Base-by-base conservation (phyloP, 1,140 invertebrate species). In the Procambarus virginalis region DNA sequence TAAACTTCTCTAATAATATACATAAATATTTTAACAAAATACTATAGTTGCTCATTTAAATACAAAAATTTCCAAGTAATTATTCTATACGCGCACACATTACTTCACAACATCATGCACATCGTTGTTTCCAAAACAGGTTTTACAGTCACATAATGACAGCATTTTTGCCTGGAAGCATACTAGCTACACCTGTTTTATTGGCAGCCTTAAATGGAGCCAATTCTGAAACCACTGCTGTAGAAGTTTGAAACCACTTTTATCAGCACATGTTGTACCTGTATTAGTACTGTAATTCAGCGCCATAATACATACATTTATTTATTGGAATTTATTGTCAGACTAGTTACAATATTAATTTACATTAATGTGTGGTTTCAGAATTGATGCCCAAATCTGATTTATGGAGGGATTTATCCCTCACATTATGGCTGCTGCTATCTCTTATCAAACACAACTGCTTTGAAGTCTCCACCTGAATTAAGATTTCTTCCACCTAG, bases 361-460 rank as follows among this genome's bases (percentile, higher is more conserved):
- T 70, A 22, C 49, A 80, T 55, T 80, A 3, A 17, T 68, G 46
- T 84, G 46, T 68, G 82, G 68, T 84, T 84, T 84, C 82, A 84
- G 68, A 84, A 84, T 73, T 84, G 82, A 84, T 84, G 64, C 64
- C 82, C 64, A 84, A 84, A 46, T 73, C 68, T 73, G 68, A 20
- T 73, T 5, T 34, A 10, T 73, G 68, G 68, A 22, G 68, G 68
- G 4, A 8, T 20, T 9, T 22, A n/a, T 34, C 68, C 58, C 45
- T 64, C 85, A 64, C 17, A 76, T 64, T 89, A 81, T 3, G 75
- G 81, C 82, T 89, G 88, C 55, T 89, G 88, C 88, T 89, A 89
- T 89, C 88, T 89, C 88, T 89, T 89, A 14, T 89, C 88, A 79
- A 89, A 84, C 81, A 89, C 88, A 10, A 89, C 88, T 17, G 88